Percentiles rank a stretch among this genome's conserved stretches.
Conservation (phyloP, 1,140 invertebrate species). For the Conus betulinus region DNA sequence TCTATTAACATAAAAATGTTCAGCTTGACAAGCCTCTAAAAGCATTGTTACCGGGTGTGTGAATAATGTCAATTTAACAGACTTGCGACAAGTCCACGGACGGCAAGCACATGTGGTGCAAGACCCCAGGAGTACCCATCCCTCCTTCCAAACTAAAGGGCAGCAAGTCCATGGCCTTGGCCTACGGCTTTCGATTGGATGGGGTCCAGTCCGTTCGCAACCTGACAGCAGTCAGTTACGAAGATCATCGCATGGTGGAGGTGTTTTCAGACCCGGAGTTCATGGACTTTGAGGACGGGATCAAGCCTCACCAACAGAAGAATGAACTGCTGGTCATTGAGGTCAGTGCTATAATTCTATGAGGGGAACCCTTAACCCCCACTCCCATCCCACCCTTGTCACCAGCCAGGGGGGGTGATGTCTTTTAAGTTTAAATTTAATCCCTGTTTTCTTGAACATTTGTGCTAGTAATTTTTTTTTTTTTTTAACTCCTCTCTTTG, state of each 20-base stretch:
- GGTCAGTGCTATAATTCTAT: slow-evolving; percentile 71
- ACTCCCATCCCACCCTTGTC: no score
- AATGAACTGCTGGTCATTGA: slow-evolving; percentile 96
- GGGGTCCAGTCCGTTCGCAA: slow-evolving; percentile 91
- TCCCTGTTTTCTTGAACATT: no score
- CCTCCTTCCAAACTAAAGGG: not conserved
- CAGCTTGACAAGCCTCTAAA: no score
- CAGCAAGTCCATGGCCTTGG: slow-evolving; percentile 76
- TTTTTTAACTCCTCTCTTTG: no score
- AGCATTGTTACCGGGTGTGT: no score
- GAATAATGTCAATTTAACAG: slow-evolving; percentile 68
- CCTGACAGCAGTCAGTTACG: slow-evolving; percentile 77
- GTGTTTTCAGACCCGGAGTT: slow-evolving; percentile 95
- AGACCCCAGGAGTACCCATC: slow-evolving; percentile 83
- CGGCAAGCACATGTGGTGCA: slow-evolving; percentile 88
- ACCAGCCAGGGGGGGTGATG: no score
- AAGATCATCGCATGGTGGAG: slow-evolving; percentile 82
- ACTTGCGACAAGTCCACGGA: slow-evolving; percentile 84
- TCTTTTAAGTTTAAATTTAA: no score
- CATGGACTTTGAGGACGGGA: slow-evolving; percentile 87
- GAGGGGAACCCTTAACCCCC: no score
- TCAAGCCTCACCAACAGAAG: slow-evolving; percentile 73
- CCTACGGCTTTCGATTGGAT: slow-evolving; percentile 98
- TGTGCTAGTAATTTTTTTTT: no score
- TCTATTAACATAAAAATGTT: no score